Evolutionary conservation across 2,888 invertebrate genomes (phyloP).

Genomic region (Busseola fusca): DNA sequence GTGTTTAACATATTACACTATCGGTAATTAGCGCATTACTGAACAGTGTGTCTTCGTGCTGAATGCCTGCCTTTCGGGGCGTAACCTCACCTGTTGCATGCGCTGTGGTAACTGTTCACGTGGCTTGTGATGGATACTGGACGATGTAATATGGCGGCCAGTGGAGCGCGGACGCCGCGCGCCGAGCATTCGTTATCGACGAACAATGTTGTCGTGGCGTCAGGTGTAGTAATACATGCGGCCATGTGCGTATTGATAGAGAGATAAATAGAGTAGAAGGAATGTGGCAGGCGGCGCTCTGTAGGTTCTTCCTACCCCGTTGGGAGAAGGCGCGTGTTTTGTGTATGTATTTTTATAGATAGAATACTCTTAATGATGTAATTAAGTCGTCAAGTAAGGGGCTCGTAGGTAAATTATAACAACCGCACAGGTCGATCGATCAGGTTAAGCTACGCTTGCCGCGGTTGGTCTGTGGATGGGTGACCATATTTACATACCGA

Average conservation of each 20-base stretch:
- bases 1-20: conserved; percentile 15
- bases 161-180: neutral
- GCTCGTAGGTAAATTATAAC: too few species aligned
- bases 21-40: conserved; percentile 4
- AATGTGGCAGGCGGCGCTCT: neutral
- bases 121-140: neutral
- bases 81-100: conserved; percentile 20
- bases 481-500: too few species aligned
- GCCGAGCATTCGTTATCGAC: conserved; percentile 5
- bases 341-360: too few species aligned
- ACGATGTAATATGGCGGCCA: neutral
- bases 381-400: too few species aligned
- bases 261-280: neutral
- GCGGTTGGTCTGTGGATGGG: too few species aligned
- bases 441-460: too few species aligned
- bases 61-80: conserved; percentile 12
- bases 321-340: neutral
- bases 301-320: neutral
- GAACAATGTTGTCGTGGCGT: neutral
- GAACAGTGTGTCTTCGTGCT: neutral
- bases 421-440: too few species aligned
- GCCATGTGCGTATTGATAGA: neutral
- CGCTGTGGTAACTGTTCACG: conserved; percentile 2
- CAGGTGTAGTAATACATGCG: neutral
- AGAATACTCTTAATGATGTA: too few species aligned